A percentile compares a stretch with the other conserved stretches of the same genome.
phyloP scores from a whole-genome alignment of 2,888 invertebrate genomes.

The Aethes cnicana region DNA sequence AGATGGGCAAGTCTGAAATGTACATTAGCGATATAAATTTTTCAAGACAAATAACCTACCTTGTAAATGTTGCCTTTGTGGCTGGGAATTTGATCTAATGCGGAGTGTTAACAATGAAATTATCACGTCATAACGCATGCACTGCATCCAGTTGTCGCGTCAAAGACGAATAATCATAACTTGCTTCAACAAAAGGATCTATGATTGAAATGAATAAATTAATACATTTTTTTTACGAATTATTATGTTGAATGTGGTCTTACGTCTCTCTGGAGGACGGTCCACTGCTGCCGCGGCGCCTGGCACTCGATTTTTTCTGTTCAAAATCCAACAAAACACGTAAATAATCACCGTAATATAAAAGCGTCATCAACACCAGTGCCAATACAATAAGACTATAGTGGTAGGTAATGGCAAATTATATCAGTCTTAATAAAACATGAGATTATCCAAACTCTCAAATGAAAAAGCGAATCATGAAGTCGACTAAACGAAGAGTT shows the following conservation, averaged over 20 bases:
- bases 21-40: too few relatives aligned
- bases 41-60: too few relatives aligned
- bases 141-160: too few relatives aligned
- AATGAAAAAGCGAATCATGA: slow-evolving; percentile 28
- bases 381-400: slow-evolving; percentile 79
- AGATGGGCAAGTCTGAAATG: too few relatives aligned
- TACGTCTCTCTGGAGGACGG: slow-evolving; percentile 69
- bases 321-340: slow-evolving; percentile 53
- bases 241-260: slow-evolving; percentile 21
- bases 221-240: too few relatives aligned
- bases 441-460: slow-evolving; percentile 52
- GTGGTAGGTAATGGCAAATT: slow-evolving; percentile 78
- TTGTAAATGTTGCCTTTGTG: too few relatives aligned
- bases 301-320: slow-evolving; percentile 76
- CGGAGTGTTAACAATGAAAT: too few relatives aligned
- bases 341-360: slow-evolving; percentile 44
- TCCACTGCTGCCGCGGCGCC: slow-evolving; percentile 67
- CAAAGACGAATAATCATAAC: too few relatives aligned
- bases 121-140: too few relatives aligned
- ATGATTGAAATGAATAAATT: too few relatives aligned
- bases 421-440: slow-evolving; percentile 56
- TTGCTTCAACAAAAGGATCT: too few relatives aligned
- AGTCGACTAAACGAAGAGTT: slow-evolving; percentile 48
- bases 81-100: too few relatives aligned
- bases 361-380: slow-evolving; percentile 68